Evolutionary conservation across 2,888 invertebrate genomes (phyloP), one percentile per base, ranked within the genome.

Genomic region (Saturnia japonica): DNA sequence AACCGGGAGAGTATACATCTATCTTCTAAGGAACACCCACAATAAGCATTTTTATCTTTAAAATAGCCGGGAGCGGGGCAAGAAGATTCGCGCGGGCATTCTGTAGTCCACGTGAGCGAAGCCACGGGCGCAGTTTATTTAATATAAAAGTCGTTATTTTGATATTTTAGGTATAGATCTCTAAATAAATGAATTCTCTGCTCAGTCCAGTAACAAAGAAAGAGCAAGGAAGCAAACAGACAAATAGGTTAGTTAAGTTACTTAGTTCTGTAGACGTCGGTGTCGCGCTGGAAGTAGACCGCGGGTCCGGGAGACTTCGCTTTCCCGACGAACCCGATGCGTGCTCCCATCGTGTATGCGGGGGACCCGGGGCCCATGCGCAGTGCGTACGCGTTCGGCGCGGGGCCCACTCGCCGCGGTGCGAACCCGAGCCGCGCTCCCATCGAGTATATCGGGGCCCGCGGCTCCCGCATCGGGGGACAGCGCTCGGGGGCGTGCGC

Each of bases 401-500:
- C 96, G 0, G 96, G 96, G 0, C 93, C 93, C 72, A 83, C 69
- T 80, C 89, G 80, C 94, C 91, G 72, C 84, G 91, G 79, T 85
- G 94, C 75, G 78, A 81, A 85, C 69, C 88, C 92, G 43, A 91
- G 87, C 73, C 95, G 91, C 42, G 89, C 88, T 60, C 94, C 92
- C 83, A 96, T 94, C 0, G 95, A 94, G 85, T 95, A 96, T 11
- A 90, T 88, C 4, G 96, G 96, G 42, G 96, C 93, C 70, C 95
- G 90, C 60, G 87, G 81, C 47, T 88, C 89, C 68, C 94, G 94
- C 86, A 94, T 92, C 28, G 94, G 89, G 54, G 95, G 93, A 72
- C 94, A 95, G 72, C 93, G 90, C 82, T 96, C 95, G 0, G 95
- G 95, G 19, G 93, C 94, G 85, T 96, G 96, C 19, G 95, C 95